Conservation (phyloP, 2,113 vertebrate genomes). For the Ibidorhyncha struthersii region DNA sequence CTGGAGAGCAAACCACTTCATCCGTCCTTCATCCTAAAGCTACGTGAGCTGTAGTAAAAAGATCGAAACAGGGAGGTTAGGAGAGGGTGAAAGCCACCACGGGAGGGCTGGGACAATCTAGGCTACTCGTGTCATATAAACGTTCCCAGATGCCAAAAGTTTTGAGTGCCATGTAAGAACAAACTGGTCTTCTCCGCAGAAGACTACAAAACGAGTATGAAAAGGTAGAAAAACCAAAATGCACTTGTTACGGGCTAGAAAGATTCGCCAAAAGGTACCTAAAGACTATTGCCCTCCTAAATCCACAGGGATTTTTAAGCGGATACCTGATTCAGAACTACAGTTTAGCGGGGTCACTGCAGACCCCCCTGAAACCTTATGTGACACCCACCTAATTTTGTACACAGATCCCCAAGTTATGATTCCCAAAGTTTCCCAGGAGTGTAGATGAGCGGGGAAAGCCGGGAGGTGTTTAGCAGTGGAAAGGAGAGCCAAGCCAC, state of each 20-base stretch:
- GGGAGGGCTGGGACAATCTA: not conserved
- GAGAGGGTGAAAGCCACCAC: not conserved
- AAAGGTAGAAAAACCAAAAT: constrained; percentile 53
- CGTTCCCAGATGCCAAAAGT: not conserved
- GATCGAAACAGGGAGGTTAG: not conserved
- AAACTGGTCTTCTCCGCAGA: not conserved
- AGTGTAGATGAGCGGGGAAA: not conserved
- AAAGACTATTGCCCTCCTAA: not conserved
- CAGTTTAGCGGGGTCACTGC: not conserved
- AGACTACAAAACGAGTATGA: constrained; percentile 65
- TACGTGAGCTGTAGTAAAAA: not conserved
- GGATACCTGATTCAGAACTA: not conserved
- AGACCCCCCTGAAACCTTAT: not conserved
- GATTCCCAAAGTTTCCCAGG: not conserved
- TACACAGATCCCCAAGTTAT: not conserved
- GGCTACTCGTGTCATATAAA: not conserved
- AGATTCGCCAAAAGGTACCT: not conserved
- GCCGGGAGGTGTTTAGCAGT: not conserved
- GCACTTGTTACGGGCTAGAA: constrained; percentile 18
- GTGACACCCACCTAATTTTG: not conserved
- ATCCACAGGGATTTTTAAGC: not conserved
- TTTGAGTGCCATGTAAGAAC: not conserved
- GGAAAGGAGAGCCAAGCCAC: not conserved
- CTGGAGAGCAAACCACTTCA: constrained; percentile 42
- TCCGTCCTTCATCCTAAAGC: not conserved